These are phyloP conservation scores for Rousettus leschenaultii DNA, from an alignment of 2,113 vertebrate species.

Conservation along the genomic window DNA sequence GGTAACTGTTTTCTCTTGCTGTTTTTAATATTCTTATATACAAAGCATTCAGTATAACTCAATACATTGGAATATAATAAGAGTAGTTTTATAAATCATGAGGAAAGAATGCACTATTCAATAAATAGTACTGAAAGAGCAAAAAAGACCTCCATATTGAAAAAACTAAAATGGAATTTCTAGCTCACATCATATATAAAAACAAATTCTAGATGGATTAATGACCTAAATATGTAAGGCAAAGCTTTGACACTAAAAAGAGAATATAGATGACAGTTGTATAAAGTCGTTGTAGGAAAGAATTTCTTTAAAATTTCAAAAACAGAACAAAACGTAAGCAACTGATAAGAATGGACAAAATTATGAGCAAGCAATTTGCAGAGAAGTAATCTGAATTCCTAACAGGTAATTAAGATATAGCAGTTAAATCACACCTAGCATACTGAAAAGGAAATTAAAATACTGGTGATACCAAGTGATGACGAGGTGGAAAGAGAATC, in stretches of 20 bases:
- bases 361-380: neutral
- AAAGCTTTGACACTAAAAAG: neutral
- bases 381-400: neutral
- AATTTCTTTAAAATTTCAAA: neutral
- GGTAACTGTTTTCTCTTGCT: too few species aligned
- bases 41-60: neutral
- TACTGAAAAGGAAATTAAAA: neutral
- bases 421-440: neutral
- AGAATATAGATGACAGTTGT: neutral
- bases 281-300: neutral
- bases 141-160: neutral
- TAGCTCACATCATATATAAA: neutral
- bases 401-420: neutral
- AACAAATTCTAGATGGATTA: conserved; percentile 17
- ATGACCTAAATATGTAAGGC: neutral
- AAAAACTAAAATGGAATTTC: neutral
- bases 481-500: neutral
- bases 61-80: neutral
- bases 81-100: neutral
- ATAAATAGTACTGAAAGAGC: neutral
- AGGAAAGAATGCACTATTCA: neutral
- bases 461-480: neutral
- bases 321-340: neutral
- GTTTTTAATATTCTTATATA: too few species aligned
- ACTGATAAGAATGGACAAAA: neutral